Conservation (phyloP, 2,797 vertebrate genomes). For the Neosalanx taihuensis region DNA sequence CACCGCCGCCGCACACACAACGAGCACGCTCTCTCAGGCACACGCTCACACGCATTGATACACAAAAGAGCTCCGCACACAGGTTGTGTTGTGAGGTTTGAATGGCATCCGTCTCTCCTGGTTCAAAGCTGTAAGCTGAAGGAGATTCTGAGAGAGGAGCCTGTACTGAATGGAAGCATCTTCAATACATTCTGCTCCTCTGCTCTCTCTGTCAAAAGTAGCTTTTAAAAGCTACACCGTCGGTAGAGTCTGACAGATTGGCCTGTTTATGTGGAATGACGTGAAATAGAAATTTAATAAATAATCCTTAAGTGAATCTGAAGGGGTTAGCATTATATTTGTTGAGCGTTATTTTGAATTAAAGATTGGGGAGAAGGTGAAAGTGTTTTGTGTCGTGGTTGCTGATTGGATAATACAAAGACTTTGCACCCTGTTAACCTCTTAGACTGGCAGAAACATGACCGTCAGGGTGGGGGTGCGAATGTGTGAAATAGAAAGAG, state of each 20-base stretch:
- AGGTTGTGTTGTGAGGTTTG: neutral
- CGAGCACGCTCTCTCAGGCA: neutral
- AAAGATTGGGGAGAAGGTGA: neutral
- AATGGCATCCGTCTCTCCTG: neutral
- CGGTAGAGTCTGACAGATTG: neutral
- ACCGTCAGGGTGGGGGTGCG: neutral
- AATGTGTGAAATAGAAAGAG: neutral
- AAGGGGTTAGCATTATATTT: neutral
- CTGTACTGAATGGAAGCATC: neutral
- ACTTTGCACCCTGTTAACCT: conserved; percentile 24
- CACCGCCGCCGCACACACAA: neutral
- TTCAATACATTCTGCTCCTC: neutral
- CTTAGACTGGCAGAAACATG: conserved; percentile 18
- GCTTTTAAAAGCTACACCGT: neutral
- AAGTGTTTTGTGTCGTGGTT: neutral
- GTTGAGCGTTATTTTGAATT: neutral
- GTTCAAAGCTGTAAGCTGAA: neutral
- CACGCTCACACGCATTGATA: neutral
- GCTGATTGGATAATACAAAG: neutral
- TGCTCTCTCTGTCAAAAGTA: neutral
- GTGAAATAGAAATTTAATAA: neutral
- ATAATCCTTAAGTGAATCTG: too few relatives aligned
- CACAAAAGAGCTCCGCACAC: too few relatives aligned
- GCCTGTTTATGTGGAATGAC: neutral
- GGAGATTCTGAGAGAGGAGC: neutral